Conservation (phyloP, 1,140 invertebrate genomes). For the Cecropterus lyciades region DNA sequence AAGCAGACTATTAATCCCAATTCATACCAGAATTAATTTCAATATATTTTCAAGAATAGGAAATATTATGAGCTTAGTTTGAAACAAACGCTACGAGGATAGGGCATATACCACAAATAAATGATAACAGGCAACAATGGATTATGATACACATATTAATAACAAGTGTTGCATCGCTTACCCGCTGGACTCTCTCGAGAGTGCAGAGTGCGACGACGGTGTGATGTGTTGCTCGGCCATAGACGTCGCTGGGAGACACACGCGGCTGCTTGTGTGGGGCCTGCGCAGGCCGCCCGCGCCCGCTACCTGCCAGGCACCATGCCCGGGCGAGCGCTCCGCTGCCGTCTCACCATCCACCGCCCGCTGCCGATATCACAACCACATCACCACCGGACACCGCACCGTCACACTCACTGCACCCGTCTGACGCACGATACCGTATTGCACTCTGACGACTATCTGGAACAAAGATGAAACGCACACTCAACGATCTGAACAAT, state of each 20-base stretch:
- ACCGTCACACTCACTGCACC: constrained; percentile 49
- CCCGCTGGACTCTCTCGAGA: constrained; percentile 83
- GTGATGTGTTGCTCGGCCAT: constrained; percentile 84
- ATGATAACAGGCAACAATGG: constrained; percentile 16
- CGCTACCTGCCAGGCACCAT: constrained; percentile 84
- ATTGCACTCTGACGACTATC: constrained; percentile 57
- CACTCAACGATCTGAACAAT: constrained; percentile 69
- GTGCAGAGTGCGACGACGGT: constrained; percentile 84
- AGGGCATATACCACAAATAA: constrained; percentile 1
- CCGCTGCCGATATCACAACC: constrained; percentile 52
- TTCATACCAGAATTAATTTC: neutral
- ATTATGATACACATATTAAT: neutral
- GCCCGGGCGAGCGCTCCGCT: constrained; percentile 76
- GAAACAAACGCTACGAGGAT: neutral
- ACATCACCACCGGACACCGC: constrained; percentile 58
- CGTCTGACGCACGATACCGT: constrained; percentile 21
- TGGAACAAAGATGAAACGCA: constrained; percentile 77
- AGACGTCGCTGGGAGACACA: constrained; percentile 82
- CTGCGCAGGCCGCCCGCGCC: constrained; percentile 82
- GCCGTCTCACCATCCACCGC: constrained; percentile 70
- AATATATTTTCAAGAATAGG: neutral
- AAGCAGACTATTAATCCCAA: neutral
- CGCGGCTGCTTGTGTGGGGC: constrained; percentile 81
- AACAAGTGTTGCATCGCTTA: constrained; percentile 41
- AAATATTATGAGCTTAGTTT: constrained; percentile 1